A percentile compares a stretch with the other conserved stretches of the same genome.
Evolutionary conservation across 2,888 invertebrate species (phyloP).

Genomic region (Leucophenga maculata): DNA sequence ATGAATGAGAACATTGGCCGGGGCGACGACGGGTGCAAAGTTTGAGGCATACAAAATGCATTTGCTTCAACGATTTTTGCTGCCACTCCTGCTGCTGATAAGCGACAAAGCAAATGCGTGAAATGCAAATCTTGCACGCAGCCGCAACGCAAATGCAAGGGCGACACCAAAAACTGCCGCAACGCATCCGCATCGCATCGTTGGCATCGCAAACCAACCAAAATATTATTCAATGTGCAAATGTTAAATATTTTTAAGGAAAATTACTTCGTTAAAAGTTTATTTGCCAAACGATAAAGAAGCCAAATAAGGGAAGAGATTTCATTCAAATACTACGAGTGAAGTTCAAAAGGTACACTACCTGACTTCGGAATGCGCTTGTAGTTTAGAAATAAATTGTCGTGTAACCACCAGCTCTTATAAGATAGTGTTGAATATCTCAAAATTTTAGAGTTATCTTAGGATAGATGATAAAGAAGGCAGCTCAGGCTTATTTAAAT

Average conservation of each 20-base stretch:
- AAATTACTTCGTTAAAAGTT: slow-evolving; percentile 31
- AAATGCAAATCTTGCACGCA: slow-evolving; percentile 57
- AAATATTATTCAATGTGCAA: slow-evolving; percentile 36
- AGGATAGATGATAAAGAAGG: no score
- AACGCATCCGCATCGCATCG: slow-evolving; percentile 30
- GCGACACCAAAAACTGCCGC: not conserved
- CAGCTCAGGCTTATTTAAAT: no score
- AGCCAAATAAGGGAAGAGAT: slow-evolving; percentile 17
- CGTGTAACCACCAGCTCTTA: no score
- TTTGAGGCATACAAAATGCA: slow-evolving; percentile 16
- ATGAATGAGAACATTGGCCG: slow-evolving; percentile 13
- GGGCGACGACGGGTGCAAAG: slow-evolving; percentile 1
- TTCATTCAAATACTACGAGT: no score
- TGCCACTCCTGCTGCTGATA: not conserved
- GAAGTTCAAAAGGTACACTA: no score
- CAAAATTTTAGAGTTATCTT: no score
- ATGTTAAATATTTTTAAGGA: no score
- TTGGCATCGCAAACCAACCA: slow-evolving; percentile 33
- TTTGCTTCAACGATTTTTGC: not conserved
- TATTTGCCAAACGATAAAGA: slow-evolving; percentile 39
- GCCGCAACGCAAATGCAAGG: not conserved
- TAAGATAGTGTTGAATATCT: no score
- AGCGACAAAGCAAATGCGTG: slow-evolving; percentile 42
- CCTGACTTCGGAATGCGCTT: no score
- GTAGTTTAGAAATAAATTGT: no score